Base-by-base conservation (phyloP, 2,113 vertebrate genomes). In the Cyprinus carpio region DNA sequence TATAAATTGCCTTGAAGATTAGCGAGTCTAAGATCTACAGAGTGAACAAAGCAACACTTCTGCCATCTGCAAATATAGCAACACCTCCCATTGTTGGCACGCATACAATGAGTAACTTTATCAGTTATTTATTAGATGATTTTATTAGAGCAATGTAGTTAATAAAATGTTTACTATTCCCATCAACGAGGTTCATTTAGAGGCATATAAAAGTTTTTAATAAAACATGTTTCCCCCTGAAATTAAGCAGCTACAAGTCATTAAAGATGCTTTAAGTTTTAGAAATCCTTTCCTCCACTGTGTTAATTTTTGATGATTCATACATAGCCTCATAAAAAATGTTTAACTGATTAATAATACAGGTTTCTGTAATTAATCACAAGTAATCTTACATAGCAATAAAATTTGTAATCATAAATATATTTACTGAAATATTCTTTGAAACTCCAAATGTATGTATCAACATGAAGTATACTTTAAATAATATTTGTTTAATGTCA, bases 21-120 rank as follows among this genome's bases (percentile, higher is more conserved):
- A 64, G 78, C n/a, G 40, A 81, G 60, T 62, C 37, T 65, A 65
- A 81, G 77, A 81, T 51, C 79, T 64, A 80, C 56, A 80, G 40
- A 67, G 60, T 81, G 37, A 81, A 81, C 79, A 67, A 82, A 82
- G 64, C 64, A 31, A 13, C 5, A 27, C 12, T 43, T 75, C 20
- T n/a, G 20, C 54, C 27, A 10, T 25, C 77, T 62, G 77, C 15
- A 27, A 29, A 81, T 12, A 16, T 7, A 18, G 40, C 25, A 43
- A 65, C 15, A 81, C 62, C 25, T 49, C 4, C 16, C n/a, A 80
- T 65, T 65, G 25, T 46, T 27, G 23, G 51, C 18, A 60, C 0
- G 2, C 46, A 2, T 54, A 20, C 16, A 54, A 54, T 25, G 15
- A 29, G 49, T 9, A 34, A 3, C n/a, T 76, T 4, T 31, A 72